A percentile compares a stretch with the other conserved stretches of the same genome.
Conservation (phyloP, 2,113 vertebrate species). For the Fulica atra region DNA sequence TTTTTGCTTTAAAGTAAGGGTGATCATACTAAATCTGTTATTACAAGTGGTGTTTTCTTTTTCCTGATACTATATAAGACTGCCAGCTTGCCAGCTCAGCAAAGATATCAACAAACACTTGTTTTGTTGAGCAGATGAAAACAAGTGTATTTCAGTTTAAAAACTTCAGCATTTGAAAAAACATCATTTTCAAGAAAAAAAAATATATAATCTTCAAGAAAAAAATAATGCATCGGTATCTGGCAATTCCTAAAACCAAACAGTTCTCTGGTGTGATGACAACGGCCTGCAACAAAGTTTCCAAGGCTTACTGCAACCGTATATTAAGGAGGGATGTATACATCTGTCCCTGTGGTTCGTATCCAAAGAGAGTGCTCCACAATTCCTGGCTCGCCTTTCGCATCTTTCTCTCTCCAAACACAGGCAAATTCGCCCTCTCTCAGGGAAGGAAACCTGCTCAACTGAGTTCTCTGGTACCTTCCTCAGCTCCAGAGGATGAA, state of each 20-base stretch:
- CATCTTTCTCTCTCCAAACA: not conserved
- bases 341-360: not conserved
- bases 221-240: not conserved
- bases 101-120: constrained; percentile 50
- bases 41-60: constrained; percentile 72
- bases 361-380: not conserved
- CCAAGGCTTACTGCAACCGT: not conserved
- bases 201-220: not conserved
- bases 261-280: not conserved
- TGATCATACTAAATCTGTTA: constrained; percentile 69
- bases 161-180: not conserved
- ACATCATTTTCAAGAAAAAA: not conserved
- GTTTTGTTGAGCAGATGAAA: not conserved
- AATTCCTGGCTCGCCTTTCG: not conserved
- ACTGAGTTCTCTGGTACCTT: not conserved
- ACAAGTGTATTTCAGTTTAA: constrained; percentile 20
- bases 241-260: not conserved
- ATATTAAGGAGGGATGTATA: not conserved
- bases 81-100: constrained; percentile 71
- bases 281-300: not conserved
- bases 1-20: constrained; percentile 63
- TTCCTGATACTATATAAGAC: constrained; percentile 7
- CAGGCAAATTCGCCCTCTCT: not conserved
- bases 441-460: not conserved
- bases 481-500: not conserved